A percentile compares a stretch with the other conserved stretches of the same genome.
Evolutionary conservation across 1,140 invertebrate genomes (phyloP).

Genomic region (Dryas iulia): DNA sequence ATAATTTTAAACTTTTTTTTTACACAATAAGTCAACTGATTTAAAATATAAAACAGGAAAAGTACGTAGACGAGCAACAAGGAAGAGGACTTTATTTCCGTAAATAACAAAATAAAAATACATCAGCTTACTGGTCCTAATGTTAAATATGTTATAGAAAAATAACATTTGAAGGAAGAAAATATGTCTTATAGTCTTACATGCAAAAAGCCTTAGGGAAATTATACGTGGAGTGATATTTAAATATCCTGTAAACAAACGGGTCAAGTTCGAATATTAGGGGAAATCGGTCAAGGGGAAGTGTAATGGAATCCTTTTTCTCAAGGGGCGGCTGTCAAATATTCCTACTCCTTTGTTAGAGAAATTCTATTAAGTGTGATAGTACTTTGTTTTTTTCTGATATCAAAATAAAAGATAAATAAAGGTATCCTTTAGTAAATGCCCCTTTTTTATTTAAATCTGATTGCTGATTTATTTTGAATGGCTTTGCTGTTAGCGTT

Average conservation of each 20-base stretch:
- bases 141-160: neutral
- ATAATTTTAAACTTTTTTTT: too few relatives aligned
- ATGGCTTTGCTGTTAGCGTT: too few relatives aligned
- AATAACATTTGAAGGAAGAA: neutral
- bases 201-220: conserved; percentile 5
- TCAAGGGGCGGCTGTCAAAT: conserved; percentile 8
- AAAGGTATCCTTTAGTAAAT: neutral
- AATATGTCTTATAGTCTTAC: neutral
- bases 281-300: conserved; percentile 22
- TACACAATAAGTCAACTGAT: too few relatives aligned
- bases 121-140: too few relatives aligned
- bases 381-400: conserved; percentile 5
- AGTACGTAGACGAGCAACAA: too few relatives aligned
- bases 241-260: conserved; percentile 14
- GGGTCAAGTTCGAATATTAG: conserved; percentile 20
- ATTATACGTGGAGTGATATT: conserved; percentile 5
- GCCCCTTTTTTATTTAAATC: neutral
- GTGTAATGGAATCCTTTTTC: conserved; percentile 12
- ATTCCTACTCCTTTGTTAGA: neutral
- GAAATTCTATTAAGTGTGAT: conserved; percentile 16
- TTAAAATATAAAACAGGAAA: too few relatives aligned
- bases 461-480: neutral
- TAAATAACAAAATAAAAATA: too few relatives aligned
- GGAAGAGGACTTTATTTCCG: too few relatives aligned
- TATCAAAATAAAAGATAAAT: neutral